Percentiles rank a stretch among this genome's conserved stretches.
Evolutionary conservation across 2,888 invertebrate genomes (phyloP).

Genomic region (Nephrotoma appendiculata): DNA sequence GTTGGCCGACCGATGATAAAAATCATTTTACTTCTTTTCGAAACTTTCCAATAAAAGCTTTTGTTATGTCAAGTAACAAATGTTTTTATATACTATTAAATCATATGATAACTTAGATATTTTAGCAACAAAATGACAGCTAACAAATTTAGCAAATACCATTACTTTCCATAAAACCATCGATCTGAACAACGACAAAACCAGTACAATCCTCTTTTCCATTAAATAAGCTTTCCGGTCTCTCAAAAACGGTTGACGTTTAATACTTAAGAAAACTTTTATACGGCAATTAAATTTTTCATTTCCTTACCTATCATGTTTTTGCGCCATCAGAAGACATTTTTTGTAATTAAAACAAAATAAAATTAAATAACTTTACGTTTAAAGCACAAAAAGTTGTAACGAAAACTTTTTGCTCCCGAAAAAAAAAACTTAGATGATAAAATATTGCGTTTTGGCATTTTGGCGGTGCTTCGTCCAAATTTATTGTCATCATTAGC

Average conservation of each 20-base stretch:
- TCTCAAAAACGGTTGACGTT: background rate
- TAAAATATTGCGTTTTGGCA: background rate
- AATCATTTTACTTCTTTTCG: too few species aligned
- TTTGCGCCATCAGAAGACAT: background rate
- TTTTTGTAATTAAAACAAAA: background rate
- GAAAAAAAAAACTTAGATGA: background rate
- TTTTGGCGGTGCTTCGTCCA: background rate
- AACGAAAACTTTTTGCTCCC: background rate
- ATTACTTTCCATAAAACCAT: background rate
- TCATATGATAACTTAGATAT: too few species aligned
- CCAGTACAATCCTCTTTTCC: background rate
- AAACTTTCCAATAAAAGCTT: too few species aligned
- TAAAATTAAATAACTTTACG: background rate
- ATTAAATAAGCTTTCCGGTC: background rate
- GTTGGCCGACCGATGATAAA: too few species aligned
- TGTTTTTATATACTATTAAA: too few species aligned
- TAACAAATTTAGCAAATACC: too few species aligned
- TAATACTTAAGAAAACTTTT: background rate
- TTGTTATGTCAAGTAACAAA: too few species aligned
- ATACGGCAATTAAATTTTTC: background rate
- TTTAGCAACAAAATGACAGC: too few species aligned
- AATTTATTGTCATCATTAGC: background rate
- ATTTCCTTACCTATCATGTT: background rate
- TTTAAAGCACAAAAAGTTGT: background rate
- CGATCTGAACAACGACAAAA: background rate